These are phyloP conservation scores for Actinia tenebrosa DNA, from an alignment of 64 coral and sea anemone genomes.

Conservation along the genomic window DNA sequence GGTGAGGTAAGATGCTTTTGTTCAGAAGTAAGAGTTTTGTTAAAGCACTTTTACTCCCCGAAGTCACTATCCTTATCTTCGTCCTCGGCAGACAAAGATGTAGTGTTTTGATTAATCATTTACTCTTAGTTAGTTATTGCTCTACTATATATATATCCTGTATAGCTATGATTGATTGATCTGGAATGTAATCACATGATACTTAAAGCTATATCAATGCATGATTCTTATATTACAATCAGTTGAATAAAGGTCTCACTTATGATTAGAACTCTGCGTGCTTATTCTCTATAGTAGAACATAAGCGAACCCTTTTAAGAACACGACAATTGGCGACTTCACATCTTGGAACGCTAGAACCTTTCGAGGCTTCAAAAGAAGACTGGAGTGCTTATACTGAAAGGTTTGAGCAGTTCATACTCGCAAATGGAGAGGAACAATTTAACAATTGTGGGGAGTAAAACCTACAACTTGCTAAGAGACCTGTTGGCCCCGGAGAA, in stretches of 20 bases:
- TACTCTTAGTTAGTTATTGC: no score
- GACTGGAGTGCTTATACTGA: slow-evolving; percentile 18
- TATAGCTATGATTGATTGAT: no score
- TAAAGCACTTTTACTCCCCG: slow-evolving; percentile 15
- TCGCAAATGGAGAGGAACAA: slow-evolving; percentile 18
- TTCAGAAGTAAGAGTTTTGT: slow-evolving; percentile 4
- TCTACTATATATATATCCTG: no score
- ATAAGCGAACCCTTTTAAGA: not conserved
- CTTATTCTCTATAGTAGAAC: not conserved
- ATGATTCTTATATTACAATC: no score
- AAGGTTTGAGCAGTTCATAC: slow-evolving; percentile 26
- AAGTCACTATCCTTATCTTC: no score
- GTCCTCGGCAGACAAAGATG: no score
- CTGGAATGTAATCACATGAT: no score
- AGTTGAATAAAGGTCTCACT: no score
- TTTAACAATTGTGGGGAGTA: slow-evolving; percentile 17
- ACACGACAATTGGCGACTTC: slow-evolving; percentile 5
- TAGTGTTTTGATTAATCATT: not conserved
- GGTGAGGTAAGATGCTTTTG: slow-evolving; percentile 9
- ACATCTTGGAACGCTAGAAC: not conserved
- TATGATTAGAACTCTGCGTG: no score
- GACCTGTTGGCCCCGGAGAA: slow-evolving; percentile 31
- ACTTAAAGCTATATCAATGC: no score
- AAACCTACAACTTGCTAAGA: slow-evolving; percentile 29
- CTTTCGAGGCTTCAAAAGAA: slow-evolving; percentile 14